Evolutionary conservation across 2,113 vertebrate species (phyloP), one percentile per base, ranked within the genome.

Genomic region (Dermatemys mawii): DNA sequence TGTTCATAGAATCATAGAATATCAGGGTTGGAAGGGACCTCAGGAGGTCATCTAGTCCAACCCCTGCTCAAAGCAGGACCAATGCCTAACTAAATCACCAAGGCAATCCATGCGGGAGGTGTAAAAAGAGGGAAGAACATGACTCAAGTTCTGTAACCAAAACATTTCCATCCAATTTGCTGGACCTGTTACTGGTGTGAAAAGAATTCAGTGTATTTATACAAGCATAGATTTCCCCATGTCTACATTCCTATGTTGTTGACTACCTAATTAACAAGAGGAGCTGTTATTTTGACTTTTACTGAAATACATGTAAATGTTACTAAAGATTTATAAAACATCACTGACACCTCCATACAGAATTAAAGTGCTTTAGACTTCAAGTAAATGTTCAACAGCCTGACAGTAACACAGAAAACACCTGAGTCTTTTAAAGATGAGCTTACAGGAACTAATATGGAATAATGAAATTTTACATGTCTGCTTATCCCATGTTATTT

Each of bases 291-390:
- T 81, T 76, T 90, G 87, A 84, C 70, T 79, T 67, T 73, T 70
- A 22, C 35, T 49, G 88, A 95, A 75, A 29, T 50, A 17, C 16
- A 48, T 51, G 57, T 48, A 96, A 80, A 81, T 63, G 41, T 57
- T 96, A 67, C 57, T 79, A 91, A 76, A 90, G 38, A 53, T 83
- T 78, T 7, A 11, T 22, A 73, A 11, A 29, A 87, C 27, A 94
- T 84, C 29, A 92, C 29, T 92, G 26, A 70, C 86, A 89, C 46
- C 67, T 83, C 54, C 51, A 55, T 90, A 90, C 35, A 81, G 35
- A 90, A 90, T 86, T 81, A 27, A 92, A 81, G 4, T 80, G 85
- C 80, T 92, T 70, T 21, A 92, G 76, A 80, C 63, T 85, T 78
- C 81, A 93, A 92, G 48, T 8, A 78, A 85, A 90, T 73, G 5